phyloP scores from a whole-genome alignment of 2,113 vertebrate genomes.

The Helogale parvula region DNA sequence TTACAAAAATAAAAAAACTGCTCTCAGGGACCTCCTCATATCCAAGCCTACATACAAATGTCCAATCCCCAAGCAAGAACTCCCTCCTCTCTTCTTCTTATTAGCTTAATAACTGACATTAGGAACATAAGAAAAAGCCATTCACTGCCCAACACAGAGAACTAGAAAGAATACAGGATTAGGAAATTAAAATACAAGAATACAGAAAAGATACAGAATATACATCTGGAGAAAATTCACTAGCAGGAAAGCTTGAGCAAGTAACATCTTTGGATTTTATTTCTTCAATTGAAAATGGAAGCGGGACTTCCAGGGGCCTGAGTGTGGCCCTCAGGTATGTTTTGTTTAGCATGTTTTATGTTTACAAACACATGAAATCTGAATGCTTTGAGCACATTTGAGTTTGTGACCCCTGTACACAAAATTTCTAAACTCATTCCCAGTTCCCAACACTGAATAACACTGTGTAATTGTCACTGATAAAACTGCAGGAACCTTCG shows the following conservation, averaged over 20 bases:
- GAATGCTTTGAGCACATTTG: background rate
- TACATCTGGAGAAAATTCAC: background rate
- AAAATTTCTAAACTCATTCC: background rate
- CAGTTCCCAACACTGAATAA: background rate
- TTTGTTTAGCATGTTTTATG: background rate
- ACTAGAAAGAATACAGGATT: background rate
- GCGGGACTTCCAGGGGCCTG: background rate
- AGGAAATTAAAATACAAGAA: background rate
- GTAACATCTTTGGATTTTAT: background rate
- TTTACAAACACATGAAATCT: background rate
- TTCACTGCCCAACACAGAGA: background rate
- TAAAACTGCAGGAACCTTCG: background rate
- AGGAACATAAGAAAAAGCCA: slow-evolving; percentile 74
- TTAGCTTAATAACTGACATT: background rate
- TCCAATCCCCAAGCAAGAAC: slow-evolving; percentile 40
- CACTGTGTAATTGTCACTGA: rapidly evolving
- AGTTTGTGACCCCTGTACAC: background rate
- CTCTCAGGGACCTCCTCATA: background rate
- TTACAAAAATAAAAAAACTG: background rate
- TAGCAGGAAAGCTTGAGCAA: background rate
- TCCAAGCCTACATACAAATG: background rate
- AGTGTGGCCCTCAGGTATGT: background rate
- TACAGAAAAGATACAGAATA: background rate
- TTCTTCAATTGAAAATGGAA: slow-evolving; percentile 13
- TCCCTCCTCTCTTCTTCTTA: no score